phyloP scores from a whole-genome alignment of 2,797 vertebrate species.

The Syngnathus acus region DNA sequence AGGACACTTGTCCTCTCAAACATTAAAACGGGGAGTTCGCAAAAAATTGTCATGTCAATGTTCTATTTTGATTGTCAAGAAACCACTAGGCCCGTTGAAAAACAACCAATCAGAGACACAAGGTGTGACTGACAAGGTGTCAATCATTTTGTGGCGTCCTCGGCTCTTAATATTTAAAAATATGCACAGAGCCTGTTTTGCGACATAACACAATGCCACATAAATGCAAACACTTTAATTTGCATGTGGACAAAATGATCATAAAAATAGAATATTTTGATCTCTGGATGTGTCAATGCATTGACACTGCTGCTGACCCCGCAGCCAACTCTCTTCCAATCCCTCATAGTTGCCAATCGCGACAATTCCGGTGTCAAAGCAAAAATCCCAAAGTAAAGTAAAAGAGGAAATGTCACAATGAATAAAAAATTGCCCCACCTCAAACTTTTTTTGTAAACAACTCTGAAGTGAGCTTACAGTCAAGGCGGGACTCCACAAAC shows the following conservation, averaged over 20 bases:
- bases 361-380: slow-evolving; percentile 71
- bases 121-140: no score
- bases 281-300: slow-evolving; percentile 62
- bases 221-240: neutral
- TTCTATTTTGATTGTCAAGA: no score
- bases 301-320: slow-evolving; percentile 59
- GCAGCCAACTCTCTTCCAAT: slow-evolving; percentile 49
- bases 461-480: slow-evolving; percentile 20
- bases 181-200: no score
- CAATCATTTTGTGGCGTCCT: no score
- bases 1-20: slow-evolving; percentile 28
- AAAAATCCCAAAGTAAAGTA: slow-evolving; percentile 57
- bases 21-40: no score
- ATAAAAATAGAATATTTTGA: neutral
- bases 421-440: slow-evolving; percentile 47
- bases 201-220: neutral
- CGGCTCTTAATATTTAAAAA: no score
- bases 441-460: slow-evolving; percentile 37
- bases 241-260: neutral
- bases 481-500: slow-evolving; percentile 7
- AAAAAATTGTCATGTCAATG: no score
- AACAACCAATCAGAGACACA: no score
- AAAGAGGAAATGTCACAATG: slow-evolving; percentile 54
- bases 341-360: slow-evolving; percentile 64
- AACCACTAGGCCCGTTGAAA: no score